Conservation (phyloP, 2,888 invertebrate genomes). For the Hyppa rectilinea region DNA sequence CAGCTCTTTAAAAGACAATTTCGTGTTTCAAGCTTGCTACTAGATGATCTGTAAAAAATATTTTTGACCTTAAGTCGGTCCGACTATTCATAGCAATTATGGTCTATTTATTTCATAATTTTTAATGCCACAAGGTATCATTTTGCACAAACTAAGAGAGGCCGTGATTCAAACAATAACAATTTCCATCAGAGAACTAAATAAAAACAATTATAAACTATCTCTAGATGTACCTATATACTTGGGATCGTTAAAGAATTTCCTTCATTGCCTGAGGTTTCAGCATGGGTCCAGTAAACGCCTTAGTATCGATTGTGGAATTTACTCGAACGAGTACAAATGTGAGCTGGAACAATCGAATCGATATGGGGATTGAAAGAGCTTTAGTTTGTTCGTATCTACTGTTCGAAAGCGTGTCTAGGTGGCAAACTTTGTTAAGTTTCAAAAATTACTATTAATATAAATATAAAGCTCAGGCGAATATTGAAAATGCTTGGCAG, state of each 20-base stretch:
- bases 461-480: not conserved
- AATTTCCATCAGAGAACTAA: not conserved
- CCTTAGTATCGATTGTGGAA: conserved; percentile 53
- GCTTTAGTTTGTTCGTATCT: conserved; percentile 41
- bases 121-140: not conserved
- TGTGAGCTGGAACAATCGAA: conserved; percentile 46
- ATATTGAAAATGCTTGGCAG: not conserved
- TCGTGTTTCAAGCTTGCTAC: not conserved
- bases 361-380: conserved; percentile 39
- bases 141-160: not conserved
- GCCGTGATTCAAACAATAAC: not conserved
- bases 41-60: not conserved
- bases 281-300: conserved; percentile 31
- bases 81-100: not conserved
- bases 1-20: not conserved
- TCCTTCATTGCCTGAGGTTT: conserved; percentile 25
- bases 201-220: conserved; percentile 22
- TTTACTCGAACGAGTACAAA: conserved; percentile 37
- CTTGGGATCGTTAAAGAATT: conserved; percentile 51
- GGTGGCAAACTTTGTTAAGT: not conserved
- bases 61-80: not conserved
- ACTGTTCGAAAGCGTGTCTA: not conserved
- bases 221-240: not conserved
- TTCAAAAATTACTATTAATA: not conserved
- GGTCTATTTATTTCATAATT: too few relatives aligned